Evolutionary conservation across 2,888 invertebrate genomes (phyloP).

Genomic region (Tinea trinotella): DNA sequence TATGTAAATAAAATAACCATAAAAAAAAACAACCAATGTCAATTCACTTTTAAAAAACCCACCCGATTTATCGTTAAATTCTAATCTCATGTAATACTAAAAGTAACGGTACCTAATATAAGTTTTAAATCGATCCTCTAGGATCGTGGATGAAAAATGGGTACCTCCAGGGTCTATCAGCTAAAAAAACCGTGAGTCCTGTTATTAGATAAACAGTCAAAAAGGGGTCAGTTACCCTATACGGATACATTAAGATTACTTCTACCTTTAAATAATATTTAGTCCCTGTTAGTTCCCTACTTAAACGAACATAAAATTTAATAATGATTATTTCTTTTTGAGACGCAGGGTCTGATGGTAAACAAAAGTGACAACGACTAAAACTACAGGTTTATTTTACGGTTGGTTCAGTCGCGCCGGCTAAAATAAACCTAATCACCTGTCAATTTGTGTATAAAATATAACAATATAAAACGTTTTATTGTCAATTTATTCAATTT

Average conservation of each 20-base stretch:
- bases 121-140: slow-evolving; percentile 35
- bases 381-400: too few relatives aligned
- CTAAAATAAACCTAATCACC: too few relatives aligned
- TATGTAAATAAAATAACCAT: background rate
- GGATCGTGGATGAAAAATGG: slow-evolving; percentile 63
- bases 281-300: background rate
- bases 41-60: background rate
- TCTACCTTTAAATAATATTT: background rate
- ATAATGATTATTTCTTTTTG: too few relatives aligned
- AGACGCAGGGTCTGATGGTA: too few relatives aligned
- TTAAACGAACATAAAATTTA: too few relatives aligned
- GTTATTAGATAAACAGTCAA: slow-evolving; percentile 34
- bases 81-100: slow-evolving; percentile 31
- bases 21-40: background rate
- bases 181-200: slow-evolving; percentile 57
- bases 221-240: slow-evolving; percentile 14
- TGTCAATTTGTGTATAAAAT: too few relatives aligned
- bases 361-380: too few relatives aligned
- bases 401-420: too few relatives aligned
- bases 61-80: background rate
- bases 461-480: too few relatives aligned
- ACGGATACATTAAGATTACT: background rate
- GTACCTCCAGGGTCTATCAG: slow-evolving; percentile 33
- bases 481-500: too few relatives aligned
- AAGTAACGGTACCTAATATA: slow-evolving; percentile 63